A percentile compares a stretch with the other conserved stretches of the same genome.
phyloP scores from a whole-genome alignment of 2,888 invertebrate genomes.

The Choreutis nemorana region DNA sequence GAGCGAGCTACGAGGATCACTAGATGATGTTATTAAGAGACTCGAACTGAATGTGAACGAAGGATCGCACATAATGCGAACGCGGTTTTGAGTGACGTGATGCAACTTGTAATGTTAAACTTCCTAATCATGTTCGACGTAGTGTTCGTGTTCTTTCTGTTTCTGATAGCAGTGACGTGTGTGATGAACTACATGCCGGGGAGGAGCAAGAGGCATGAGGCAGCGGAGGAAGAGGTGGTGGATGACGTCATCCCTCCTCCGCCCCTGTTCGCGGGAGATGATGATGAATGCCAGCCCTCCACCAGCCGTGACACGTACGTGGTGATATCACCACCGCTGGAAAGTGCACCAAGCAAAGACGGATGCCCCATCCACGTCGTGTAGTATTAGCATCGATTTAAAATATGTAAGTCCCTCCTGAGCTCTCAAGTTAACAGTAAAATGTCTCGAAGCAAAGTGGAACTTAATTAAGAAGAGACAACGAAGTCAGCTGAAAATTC shows the following conservation, averaged over 20 bases:
- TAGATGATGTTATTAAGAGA: neutral
- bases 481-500: too few relatives aligned
- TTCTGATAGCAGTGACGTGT: constrained; percentile 84
- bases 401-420: too few relatives aligned
- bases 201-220: constrained; percentile 49
- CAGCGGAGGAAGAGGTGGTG: constrained; percentile 52
- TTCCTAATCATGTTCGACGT: constrained; percentile 89
- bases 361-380: constrained; percentile 61
- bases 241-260: constrained; percentile 60
- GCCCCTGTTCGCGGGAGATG: constrained; percentile 48
- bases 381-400: constrained; percentile 54
- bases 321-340: constrained; percentile 52
- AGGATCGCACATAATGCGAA: constrained; percentile 43
- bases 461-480: too few relatives aligned
- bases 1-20: neutral
- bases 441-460: too few relatives aligned
- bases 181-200: constrained; percentile 84
- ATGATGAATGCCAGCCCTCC: constrained; percentile 26
- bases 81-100: constrained; percentile 51
- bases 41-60: neutral
- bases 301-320: constrained; percentile 56
- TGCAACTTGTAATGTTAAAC: constrained; percentile 88
- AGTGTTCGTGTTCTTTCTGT: constrained; percentile 86
- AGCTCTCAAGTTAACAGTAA: too few relatives aligned
- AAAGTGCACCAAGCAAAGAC: constrained; percentile 41